Conservation (phyloP, 1,140 invertebrate genomes). For the Brachionus paranguensis region DNA sequence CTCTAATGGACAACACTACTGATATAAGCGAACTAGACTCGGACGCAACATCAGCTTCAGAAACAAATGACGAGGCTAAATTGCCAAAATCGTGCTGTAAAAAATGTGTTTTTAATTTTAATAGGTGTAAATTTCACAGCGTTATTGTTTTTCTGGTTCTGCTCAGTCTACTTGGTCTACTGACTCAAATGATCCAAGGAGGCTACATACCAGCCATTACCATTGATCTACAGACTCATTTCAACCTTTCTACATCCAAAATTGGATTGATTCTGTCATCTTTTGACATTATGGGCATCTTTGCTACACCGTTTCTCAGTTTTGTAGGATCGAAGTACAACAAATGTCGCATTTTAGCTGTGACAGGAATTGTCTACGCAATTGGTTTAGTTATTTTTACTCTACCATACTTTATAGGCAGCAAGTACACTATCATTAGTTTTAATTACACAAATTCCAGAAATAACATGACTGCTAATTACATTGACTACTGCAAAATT, state of each 20-base stretch:
- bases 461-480: not conserved
- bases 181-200: conserved; percentile 41
- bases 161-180: conserved; percentile 36
- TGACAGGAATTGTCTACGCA: conserved; percentile 43
- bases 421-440: not conserved
- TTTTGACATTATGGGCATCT: conserved; percentile 45
- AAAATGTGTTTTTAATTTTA: not conserved
- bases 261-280: conserved; percentile 45
- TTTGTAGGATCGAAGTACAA: conserved; percentile 41
- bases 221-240: conserved; percentile 45
- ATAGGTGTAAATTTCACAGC: conserved; percentile 19
- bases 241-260: conserved; percentile 43
- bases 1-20: not conserved
- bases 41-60: not conserved
- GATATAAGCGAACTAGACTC: not conserved
- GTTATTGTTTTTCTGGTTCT: conserved; percentile 21
- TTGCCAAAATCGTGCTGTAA: not conserved
- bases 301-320: conserved; percentile 44
- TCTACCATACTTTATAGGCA: conserved; percentile 44
- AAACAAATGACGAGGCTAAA: not conserved
- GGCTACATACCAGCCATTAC: conserved; percentile 42
- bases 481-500: not conserved
- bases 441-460: conserved; percentile 40
- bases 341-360: conserved; percentile 42
- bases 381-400: conserved; percentile 45